Conservation (phyloP, 1,140 invertebrate genomes). For the Vanessa atalanta region DNA sequence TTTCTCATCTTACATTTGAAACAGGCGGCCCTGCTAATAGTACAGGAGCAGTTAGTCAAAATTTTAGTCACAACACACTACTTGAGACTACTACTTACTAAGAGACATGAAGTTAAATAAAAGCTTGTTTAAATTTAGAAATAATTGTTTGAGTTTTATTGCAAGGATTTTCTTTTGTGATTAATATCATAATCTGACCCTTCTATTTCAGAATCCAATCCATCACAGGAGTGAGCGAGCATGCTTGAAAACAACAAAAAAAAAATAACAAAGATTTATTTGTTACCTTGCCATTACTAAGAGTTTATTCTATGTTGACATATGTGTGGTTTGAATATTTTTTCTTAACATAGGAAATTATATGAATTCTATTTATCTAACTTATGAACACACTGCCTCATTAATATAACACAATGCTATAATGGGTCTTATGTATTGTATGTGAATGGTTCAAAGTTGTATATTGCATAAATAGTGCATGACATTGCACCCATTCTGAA, state of each 20-base stretch:
- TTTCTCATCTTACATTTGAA: too few relatives aligned
- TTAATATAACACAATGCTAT: not conserved
- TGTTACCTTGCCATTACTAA: slow-evolving; percentile 18
- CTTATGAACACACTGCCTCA: slow-evolving; percentile 3
- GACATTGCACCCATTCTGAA: too few relatives aligned
- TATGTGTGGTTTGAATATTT: slow-evolving; percentile 4
- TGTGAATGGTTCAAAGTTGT: too few relatives aligned
- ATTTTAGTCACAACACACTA: too few relatives aligned
- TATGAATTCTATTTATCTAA: not conserved
- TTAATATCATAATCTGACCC: slow-evolving; percentile 14
- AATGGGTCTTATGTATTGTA: not conserved
- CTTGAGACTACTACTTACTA: too few relatives aligned
- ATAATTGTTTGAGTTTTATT: too few relatives aligned
- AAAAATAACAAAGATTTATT: slow-evolving; percentile 8
- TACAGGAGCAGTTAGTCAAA: too few relatives aligned
- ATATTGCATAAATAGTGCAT: too few relatives aligned
- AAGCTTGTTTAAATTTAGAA: too few relatives aligned
- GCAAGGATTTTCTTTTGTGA: not conserved
- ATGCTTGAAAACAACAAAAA: slow-evolving; percentile 19
- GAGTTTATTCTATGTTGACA: not conserved
- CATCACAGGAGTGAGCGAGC: slow-evolving; percentile 46
- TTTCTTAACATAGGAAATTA: slow-evolving; percentile 13
- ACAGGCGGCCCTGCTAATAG: too few relatives aligned
- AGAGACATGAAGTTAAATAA: too few relatives aligned
- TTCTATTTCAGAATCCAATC: slow-evolving; percentile 40